Evolutionary conservation across 2,888 invertebrate species (phyloP).

Genomic region (Pyrochroa serraticornis): DNA sequence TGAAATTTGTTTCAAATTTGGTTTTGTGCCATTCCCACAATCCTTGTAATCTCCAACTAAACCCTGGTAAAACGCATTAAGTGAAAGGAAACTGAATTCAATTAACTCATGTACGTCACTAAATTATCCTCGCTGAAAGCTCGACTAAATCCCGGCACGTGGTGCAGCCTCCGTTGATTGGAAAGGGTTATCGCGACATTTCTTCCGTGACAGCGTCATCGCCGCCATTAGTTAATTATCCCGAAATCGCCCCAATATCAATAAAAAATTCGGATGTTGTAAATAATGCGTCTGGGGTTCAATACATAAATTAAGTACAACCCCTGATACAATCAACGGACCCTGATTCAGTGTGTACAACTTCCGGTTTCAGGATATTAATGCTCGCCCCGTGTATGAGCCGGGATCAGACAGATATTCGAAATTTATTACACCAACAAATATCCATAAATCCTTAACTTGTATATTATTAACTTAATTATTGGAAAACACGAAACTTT

Average conservation of each 20-base stretch:
- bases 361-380: conserved; percentile 30
- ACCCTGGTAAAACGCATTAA: too few relatives aligned
- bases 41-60: too few relatives aligned
- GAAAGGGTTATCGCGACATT: conserved; percentile 21
- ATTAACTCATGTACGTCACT: too few relatives aligned
- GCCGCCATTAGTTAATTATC: conserved; percentile 25
- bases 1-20: too few relatives aligned
- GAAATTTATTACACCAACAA: conserved; percentile 20
- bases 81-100: too few relatives aligned
- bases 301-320: conserved; percentile 38
- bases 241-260: conserved; percentile 33
- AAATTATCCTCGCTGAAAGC: conserved; percentile 11
- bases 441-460: conserved; percentile 21
- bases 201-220: too few relatives aligned
- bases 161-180: conserved; percentile 27
- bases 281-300: conserved; percentile 37
- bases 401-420: conserved; percentile 18
- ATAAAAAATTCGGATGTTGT: conserved; percentile 40
- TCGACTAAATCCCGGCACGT: conserved; percentile 28
- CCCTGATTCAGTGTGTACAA: conserved; percentile 37
- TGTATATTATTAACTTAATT: conserved; percentile 26
- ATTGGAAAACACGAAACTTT: conserved; percentile 18
- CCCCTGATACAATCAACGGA: conserved; percentile 39
- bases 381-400: conserved; percentile 16
- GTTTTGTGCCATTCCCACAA: too few relatives aligned